These are phyloP conservation scores for Platyrinchus mystaceus DNA, from an alignment of 2,797 vertebrate genomes.

Conservation along the genomic window DNA sequence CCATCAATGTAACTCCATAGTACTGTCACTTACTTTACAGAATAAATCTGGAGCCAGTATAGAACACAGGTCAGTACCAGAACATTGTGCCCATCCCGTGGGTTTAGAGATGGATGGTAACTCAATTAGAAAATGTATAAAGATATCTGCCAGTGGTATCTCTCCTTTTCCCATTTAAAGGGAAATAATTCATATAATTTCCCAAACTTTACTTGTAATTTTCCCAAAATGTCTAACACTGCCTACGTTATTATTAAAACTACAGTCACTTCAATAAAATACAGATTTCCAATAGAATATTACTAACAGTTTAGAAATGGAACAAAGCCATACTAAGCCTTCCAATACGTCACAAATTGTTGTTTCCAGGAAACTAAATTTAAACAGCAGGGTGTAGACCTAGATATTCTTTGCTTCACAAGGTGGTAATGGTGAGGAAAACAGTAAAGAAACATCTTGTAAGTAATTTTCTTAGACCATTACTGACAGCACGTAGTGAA, in stretches of 20 bases:
- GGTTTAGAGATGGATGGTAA: not conserved
- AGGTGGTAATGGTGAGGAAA: not conserved
- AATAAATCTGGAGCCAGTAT: not conserved
- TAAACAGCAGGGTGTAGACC: not conserved
- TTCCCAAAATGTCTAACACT: not conserved
- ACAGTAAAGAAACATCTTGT: not conserved
- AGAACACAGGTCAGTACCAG: not conserved
- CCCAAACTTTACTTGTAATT: not conserved
- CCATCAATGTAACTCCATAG: not conserved
- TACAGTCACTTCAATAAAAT: not conserved
- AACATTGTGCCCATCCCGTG: not conserved
- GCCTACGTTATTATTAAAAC: not conserved
- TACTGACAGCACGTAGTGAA: not conserved
- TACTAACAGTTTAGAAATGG: not conserved
- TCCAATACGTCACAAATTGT: not conserved
- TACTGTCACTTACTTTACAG: not conserved
- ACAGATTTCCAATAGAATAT: not conserved
- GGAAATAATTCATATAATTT: not conserved
- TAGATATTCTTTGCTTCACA: not conserved
- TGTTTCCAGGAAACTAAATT: constrained; percentile 19
- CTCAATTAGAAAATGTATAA: not conserved
- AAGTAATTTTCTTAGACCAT: not conserved
- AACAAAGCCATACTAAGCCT: not conserved
- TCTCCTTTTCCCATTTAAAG: not conserved
- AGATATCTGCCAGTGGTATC: not conserved